Conservation (phyloP, 2,797 vertebrate species). For the Zenarchopterus dispar region DNA sequence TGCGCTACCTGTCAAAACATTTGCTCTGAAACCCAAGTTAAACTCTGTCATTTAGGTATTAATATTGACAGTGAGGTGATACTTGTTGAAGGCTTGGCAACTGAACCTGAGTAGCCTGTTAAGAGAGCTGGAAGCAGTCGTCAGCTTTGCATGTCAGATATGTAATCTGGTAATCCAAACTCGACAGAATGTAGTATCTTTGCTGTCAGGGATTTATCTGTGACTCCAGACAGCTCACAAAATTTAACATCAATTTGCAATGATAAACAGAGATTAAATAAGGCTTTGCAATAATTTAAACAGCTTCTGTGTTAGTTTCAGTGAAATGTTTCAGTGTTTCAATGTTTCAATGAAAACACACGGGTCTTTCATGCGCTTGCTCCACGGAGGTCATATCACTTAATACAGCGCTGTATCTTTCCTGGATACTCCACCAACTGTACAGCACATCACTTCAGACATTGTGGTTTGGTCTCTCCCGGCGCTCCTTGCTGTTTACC, state of each 20-base stretch:
- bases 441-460: conserved; percentile 52
- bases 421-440: conserved; percentile 55
- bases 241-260: conserved; percentile 16
- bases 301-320: too few relatives aligned
- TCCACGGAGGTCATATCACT: conserved; percentile 39
- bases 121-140: conserved; percentile 10
- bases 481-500: conserved; percentile 56
- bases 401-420: conserved; percentile 41
- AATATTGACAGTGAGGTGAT: conserved; percentile 25
- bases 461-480: conserved; percentile 60
- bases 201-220: conserved; percentile 40
- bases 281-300: conserved; percentile 35
- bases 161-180: conserved; percentile 30
- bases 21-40: conserved; percentile 14
- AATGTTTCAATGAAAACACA: conserved; percentile 46
- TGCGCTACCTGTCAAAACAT: not conserved
- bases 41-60: conserved; percentile 13
- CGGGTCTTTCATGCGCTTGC: conserved; percentile 61
- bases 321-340: conserved; percentile 30
- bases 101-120: conserved; percentile 20
- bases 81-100: conserved; percentile 17
- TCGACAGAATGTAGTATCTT: conserved; percentile 29
- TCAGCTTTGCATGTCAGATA: conserved; percentile 18
- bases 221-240: conserved; percentile 15
- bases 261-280: conserved; percentile 15